Conservation (phyloP, 2,797 vertebrate species). For the Pteronotus mesoamericanus region DNA sequence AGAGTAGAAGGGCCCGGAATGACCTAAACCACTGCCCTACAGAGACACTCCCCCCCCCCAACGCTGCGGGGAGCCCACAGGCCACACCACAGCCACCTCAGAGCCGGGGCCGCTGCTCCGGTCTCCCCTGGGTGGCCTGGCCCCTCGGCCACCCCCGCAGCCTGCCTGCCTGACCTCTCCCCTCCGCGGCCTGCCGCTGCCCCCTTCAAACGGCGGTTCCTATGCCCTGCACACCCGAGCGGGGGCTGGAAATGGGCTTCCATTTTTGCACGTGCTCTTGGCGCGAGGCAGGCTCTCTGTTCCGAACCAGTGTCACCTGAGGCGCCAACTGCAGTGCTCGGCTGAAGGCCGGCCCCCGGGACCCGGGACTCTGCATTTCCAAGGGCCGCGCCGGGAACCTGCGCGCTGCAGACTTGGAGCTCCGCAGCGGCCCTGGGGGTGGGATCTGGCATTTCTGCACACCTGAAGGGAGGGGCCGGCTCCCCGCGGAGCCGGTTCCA, state of each 20-base stretch:
- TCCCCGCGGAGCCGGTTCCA: neutral
- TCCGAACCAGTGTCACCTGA: neutral
- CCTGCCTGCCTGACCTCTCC: neutral
- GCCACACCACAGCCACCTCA: neutral
- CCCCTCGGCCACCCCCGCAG: neutral
- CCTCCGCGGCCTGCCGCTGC: neutral
- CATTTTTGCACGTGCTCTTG: neutral
- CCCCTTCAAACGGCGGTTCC: neutral
- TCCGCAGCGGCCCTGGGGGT: neutral
- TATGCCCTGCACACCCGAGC: neutral
- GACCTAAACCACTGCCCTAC: neutral
- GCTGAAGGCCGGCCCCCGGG: neutral
- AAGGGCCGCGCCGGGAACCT: rapidly evolving
- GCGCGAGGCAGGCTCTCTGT: neutral
- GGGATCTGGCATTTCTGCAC: neutral
- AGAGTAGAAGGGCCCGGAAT: neutral
- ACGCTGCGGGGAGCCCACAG: neutral
- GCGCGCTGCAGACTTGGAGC: neutral
- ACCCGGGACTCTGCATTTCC: neutral
- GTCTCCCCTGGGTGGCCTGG: neutral
- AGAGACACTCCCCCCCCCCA: neutral
- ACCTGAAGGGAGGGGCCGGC: neutral
- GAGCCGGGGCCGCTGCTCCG: neutral
- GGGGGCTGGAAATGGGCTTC: neutral
- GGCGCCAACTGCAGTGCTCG: neutral